Conservation (phyloP, 2,113 vertebrate genomes). For the Nanorana parkeri region DNA sequence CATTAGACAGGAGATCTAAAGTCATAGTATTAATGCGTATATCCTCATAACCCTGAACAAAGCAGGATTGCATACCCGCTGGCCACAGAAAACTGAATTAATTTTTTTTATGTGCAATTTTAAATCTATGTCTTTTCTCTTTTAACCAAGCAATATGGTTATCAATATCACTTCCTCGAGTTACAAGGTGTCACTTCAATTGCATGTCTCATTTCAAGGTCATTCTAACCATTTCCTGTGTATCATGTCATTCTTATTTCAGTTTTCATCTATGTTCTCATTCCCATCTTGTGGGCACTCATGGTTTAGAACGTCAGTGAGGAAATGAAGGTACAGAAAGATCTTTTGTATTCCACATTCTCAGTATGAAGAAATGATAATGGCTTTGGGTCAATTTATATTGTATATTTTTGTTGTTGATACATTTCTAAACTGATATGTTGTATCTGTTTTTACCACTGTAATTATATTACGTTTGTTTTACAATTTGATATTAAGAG, state of each 20-base stretch:
- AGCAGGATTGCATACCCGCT: no score
- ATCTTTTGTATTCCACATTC: background rate
- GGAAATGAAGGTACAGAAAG: background rate
- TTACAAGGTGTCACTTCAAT: background rate
- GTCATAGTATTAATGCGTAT: no score
- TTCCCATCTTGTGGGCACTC: slow-evolving; percentile 15
- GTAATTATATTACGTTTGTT: no score
- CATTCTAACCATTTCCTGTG: slow-evolving; percentile 12
- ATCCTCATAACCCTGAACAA: no score
- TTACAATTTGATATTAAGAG: no score
- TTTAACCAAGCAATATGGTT: no score
- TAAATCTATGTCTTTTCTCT: background rate
- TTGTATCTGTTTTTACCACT: no score
- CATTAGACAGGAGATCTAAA: no score
- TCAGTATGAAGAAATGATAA: background rate
- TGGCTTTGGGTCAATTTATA: no score
- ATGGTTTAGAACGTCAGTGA: slow-evolving; percentile 3
- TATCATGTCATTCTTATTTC: slow-evolving; percentile 22
- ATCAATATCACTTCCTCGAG: background rate
- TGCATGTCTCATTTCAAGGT: background rate
- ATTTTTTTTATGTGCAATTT: background rate
- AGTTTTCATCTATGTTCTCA: slow-evolving; percentile 14
- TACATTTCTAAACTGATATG: no score
- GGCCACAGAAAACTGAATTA: background rate
- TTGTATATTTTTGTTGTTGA: no score